Evolutionary conservation across 2,113 vertebrate genomes (phyloP).

Genomic region (Mustela lutreola): DNA sequence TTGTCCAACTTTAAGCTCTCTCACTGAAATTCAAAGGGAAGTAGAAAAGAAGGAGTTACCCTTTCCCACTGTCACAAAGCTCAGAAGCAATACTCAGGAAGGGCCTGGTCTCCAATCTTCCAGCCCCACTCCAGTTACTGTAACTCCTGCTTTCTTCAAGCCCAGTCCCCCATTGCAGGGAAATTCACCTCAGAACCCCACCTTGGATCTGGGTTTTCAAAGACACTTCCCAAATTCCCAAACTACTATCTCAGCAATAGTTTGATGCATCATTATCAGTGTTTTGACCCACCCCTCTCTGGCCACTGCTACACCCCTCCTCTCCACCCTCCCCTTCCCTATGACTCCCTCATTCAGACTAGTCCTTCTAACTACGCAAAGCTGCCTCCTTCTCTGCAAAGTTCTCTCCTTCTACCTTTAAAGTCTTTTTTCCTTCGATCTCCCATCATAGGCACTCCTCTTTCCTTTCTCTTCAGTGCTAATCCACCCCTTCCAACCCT

Average conservation of each 20-base stretch:
- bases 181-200: not conserved
- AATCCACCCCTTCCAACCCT: not conserved
- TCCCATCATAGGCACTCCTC: not conserved
- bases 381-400: not conserved
- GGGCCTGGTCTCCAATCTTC: not conserved
- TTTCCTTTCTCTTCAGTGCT: conserved; percentile 1
- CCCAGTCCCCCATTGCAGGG: not conserved
- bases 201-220: not conserved
- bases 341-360: not conserved
- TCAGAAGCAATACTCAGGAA: not conserved
- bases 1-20: not conserved
- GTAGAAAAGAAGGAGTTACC: not conserved
- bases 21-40: conserved; percentile 28
- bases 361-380: not conserved
- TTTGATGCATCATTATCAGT: not conserved
- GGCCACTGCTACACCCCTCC: not conserved
- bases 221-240: not conserved
- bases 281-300: not conserved
- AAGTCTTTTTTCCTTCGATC: not conserved
- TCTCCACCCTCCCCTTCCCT: not conserved
- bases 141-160: not conserved
- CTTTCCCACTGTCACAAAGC: not conserved
- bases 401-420: not conserved
- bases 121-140: not conserved
- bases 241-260: not conserved